Percentiles rank a stretch among this genome's conserved stretches.
phyloP scores from a whole-genome alignment of 2,797 vertebrate species.

The Siniperca scherzeri region DNA sequence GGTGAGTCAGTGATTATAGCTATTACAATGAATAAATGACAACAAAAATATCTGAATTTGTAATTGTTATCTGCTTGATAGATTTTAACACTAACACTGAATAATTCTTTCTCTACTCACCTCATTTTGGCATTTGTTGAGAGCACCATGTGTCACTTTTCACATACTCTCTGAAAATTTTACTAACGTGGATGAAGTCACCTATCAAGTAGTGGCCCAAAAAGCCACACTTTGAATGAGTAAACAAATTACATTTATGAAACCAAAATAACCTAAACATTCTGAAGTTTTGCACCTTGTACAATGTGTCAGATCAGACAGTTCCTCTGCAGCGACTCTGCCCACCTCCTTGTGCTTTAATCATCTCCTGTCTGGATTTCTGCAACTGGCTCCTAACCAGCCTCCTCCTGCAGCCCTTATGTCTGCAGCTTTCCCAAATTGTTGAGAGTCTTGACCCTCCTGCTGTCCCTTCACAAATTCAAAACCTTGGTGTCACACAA shows the following conservation, averaged over 20 bases:
- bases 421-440: conserved; percentile 10
- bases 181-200: conserved; percentile 14
- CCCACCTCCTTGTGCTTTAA: conserved; percentile 43
- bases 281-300: conserved; percentile 18
- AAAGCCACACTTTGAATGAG: conserved; percentile 31
- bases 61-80: neutral
- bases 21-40: neutral
- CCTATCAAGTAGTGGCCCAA: neutral
- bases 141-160: neutral
- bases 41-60: neutral
- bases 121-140: conserved; percentile 1
- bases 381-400: conserved; percentile 15
- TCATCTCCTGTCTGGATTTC: conserved; percentile 39
- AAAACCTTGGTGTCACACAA: conserved; percentile 26
- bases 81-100: neutral
- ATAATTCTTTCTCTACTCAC: conserved; percentile 2
- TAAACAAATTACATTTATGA: conserved; percentile 30
- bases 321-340: conserved; percentile 25
- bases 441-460: conserved; percentile 8
- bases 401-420: conserved; percentile 17
- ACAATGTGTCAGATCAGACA: conserved; percentile 11
- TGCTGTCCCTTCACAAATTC: conserved; percentile 11
- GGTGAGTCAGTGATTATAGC: neutral
- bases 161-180: neutral
- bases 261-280: conserved; percentile 23